phyloP scores from a whole-genome alignment of 2,888 invertebrate genomes.

The Tyria jacobaeae region DNA sequence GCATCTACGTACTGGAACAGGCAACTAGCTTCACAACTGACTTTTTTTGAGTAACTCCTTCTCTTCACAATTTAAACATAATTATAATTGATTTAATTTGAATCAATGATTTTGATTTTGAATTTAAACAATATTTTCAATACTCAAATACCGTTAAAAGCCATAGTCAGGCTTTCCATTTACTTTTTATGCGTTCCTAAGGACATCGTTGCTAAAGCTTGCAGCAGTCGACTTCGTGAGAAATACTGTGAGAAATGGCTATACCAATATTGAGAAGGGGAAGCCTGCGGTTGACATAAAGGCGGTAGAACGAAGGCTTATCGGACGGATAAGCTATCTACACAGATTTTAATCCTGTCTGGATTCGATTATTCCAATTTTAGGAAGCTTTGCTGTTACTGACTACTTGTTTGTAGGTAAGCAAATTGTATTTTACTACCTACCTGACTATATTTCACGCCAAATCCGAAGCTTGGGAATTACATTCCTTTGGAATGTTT shows the following conservation, averaged over 20 bases:
- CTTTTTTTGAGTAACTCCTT: no score
- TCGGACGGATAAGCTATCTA: neutral
- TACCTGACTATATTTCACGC: neutral
- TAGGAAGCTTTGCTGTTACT: neutral
- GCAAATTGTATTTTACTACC: neutral
- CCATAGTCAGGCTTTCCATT: no score
- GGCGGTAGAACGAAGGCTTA: neutral
- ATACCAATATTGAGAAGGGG: neutral
- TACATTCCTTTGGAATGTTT: neutral
- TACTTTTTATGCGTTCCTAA: no score
- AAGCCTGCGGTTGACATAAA: conserved; percentile 15
- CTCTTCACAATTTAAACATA: no score
- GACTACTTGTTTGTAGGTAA: neutral
- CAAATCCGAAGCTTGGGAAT: no score
- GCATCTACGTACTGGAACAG: no score
- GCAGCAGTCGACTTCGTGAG: no score
- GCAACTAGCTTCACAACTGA: no score
- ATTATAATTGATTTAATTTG: no score
- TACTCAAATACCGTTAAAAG: no score
- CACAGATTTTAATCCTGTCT: conserved; percentile 11
- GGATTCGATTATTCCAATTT: conserved; percentile 7
- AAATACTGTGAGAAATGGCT: neutral
- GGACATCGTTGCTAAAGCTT: neutral
- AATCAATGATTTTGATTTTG: no score
- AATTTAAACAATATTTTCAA: no score